These are phyloP conservation scores for Tamandua tetradactyla DNA, from an alignment of 2,797 vertebrate genomes.

Conservation along the genomic window DNA sequence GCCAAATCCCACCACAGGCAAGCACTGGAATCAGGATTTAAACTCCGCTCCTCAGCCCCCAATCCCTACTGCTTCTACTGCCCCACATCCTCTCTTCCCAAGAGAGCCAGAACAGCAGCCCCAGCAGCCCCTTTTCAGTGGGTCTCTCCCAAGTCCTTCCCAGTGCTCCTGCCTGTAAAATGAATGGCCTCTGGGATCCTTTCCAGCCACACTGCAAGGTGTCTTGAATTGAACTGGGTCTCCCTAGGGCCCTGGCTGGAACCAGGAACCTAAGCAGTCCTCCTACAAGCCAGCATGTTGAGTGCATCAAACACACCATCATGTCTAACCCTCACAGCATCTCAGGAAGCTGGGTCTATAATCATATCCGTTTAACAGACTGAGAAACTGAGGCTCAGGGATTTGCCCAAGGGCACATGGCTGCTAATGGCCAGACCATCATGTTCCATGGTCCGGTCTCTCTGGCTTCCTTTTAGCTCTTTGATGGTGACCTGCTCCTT, in stretches of 20 bases:
- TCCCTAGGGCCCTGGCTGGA: neutral
- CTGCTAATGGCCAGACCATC: neutral
- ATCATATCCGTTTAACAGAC: neutral
- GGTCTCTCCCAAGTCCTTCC: neutral
- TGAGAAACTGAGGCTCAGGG: neutral
- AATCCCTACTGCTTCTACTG: neutral
- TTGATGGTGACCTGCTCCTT: neutral
- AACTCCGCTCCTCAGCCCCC: neutral
- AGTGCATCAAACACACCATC: neutral
- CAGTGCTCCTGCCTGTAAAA: neutral
- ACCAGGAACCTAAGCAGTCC: neutral
- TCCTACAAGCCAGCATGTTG: neutral
- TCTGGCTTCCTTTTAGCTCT: neutral
- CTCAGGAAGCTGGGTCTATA: neutral
- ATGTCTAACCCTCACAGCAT: neutral
- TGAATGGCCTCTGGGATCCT: too few species aligned
- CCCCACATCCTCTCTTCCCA: neutral
- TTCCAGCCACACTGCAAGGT: neutral
- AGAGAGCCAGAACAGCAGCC: neutral
- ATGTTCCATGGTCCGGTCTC: neutral
- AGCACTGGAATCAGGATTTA: neutral
- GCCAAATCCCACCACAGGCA: neutral
- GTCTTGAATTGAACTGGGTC: neutral
- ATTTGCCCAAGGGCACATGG: neutral
- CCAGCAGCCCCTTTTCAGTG: too few species aligned